Percentiles rank a stretch among this genome's conserved stretches.
Conservation (phyloP, 2,797 vertebrate species). For the Myioborus miniatus region DNA sequence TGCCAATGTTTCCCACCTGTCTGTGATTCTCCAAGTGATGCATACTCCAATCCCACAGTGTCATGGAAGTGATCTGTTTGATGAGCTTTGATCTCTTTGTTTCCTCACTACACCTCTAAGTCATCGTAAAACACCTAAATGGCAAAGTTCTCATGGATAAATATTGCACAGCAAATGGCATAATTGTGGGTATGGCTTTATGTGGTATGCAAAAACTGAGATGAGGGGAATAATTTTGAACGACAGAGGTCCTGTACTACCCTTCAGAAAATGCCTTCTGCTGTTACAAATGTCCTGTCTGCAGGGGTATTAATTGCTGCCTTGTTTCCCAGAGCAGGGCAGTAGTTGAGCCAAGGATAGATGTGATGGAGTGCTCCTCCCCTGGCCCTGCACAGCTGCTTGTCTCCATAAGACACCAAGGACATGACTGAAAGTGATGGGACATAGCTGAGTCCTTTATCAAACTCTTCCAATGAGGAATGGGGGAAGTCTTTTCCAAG, state of each 20-base stretch:
- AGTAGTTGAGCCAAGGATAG: background rate
- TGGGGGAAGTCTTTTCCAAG: background rate
- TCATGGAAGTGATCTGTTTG: background rate
- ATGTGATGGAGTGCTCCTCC: background rate
- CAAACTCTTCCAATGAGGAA: background rate
- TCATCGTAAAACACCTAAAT: background rate
- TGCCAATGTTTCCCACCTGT: background rate
- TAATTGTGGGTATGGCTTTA: background rate
- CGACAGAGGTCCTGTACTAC: background rate
- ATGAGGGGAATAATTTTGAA: background rate
- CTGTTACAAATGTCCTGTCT: background rate
- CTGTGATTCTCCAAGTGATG: background rate
- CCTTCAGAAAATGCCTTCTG: background rate
- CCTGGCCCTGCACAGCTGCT: background rate
- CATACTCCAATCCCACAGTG: background rate
- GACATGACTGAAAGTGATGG: rapidly evolving
- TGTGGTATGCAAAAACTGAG: background rate
- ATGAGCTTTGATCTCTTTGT: background rate
- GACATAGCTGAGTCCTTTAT: background rate
- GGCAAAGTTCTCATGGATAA: background rate
- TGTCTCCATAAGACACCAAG: background rate
- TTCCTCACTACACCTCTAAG: background rate
- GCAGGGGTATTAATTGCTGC: background rate
- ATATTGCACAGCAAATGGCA: background rate
- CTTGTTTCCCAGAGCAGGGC: background rate